A percentile compares a stretch with the other conserved stretches of the same genome.
Conservation (phyloP, 2,113 vertebrate genomes). For the Neofelis nebulosa region DNA sequence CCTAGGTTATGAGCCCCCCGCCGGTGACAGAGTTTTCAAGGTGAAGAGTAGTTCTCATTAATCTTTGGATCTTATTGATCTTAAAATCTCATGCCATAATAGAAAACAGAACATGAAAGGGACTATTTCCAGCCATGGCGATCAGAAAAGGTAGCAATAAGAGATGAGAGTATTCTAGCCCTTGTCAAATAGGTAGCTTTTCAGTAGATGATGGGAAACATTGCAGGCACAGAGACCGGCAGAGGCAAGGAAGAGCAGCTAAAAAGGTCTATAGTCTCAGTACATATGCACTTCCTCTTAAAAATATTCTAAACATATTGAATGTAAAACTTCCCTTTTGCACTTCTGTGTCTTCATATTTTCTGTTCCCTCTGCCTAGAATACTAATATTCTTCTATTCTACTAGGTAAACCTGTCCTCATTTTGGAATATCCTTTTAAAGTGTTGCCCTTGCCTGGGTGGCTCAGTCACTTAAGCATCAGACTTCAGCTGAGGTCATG, state of each 20-base stretch:
- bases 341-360: background rate
- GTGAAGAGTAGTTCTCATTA: background rate
- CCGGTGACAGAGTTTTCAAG: background rate
- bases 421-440: background rate
- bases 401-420: background rate
- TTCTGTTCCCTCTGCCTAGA: background rate
- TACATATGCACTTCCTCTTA: background rate
- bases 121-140: background rate
- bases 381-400: constrained; percentile 1
- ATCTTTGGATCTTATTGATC: background rate
- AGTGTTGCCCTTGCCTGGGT: background rate
- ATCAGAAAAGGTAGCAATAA: background rate
- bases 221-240: background rate
- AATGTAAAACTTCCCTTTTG: constrained; percentile 18
- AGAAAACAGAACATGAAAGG: background rate
- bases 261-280: background rate
- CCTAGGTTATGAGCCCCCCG: background rate
- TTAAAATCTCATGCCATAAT: background rate
- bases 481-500: too few species aligned
- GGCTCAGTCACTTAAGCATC: too few species aligned
- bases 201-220: background rate
- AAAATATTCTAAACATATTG: background rate
- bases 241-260: background rate
- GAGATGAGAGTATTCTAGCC: background rate
- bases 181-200: background rate